Conservation (phyloP, 2,797 vertebrate genomes). For the Pagetopsis macropterus region DNA sequence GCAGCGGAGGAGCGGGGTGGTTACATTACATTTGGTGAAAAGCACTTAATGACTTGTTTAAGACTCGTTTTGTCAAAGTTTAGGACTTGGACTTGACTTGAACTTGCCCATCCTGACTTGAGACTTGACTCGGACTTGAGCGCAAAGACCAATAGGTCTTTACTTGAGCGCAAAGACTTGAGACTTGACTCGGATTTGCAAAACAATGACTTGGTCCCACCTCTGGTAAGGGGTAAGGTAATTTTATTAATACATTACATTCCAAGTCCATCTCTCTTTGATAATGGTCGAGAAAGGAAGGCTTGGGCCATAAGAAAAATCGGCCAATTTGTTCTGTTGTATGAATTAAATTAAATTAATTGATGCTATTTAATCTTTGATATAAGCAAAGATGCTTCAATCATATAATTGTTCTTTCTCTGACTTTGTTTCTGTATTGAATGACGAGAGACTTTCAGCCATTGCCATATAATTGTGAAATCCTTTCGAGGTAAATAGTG, state of each 20-base stretch:
- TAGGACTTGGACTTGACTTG: too few species aligned
- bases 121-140: too few species aligned
- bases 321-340: neutral
- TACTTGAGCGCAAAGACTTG: too few species aligned
- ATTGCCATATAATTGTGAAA: too few species aligned
- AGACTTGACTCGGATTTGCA: too few species aligned
- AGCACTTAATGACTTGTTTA: too few species aligned
- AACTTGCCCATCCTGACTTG: too few species aligned
- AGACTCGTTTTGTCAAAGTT: too few species aligned
- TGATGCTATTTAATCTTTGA: neutral
- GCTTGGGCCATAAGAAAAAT: neutral
- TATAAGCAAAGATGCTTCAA: neutral
- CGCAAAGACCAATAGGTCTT: too few species aligned
- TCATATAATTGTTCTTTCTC: neutral
- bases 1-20: too few species aligned
- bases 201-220: too few species aligned
- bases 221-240: neutral
- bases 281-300: neutral
- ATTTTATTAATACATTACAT: neutral
- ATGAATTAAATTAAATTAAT: neutral
- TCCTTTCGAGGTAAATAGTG: neutral
- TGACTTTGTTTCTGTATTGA: neutral
- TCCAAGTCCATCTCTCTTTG: constrained; percentile 1
- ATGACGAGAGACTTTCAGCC: neutral
- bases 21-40: too few species aligned